A percentile compares a stretch with the other conserved stretches of the same genome.
phyloP scores from a whole-genome alignment of 2,888 invertebrate species.

The Ceriagrion tenellum region DNA sequence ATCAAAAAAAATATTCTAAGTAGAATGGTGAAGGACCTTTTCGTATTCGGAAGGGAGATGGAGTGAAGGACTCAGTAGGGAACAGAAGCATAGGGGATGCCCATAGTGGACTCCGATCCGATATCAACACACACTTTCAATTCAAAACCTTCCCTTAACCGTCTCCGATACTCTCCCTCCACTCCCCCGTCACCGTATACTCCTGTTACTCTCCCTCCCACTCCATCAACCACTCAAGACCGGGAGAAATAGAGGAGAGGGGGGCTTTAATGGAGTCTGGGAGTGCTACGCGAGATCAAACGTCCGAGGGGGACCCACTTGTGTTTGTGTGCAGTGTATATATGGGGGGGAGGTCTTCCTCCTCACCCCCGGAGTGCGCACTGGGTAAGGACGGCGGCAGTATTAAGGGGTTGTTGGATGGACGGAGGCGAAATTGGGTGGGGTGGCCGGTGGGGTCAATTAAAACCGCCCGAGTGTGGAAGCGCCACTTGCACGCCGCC shows the following conservation, averaged over 20 bases:
- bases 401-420: background rate
- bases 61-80: background rate
- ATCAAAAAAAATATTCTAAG: background rate
- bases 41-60: background rate
- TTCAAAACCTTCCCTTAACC: background rate
- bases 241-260: constrained; percentile 56
- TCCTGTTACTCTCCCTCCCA: background rate
- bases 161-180: background rate
- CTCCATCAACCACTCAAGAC: constrained; percentile 34
- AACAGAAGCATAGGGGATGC: background rate
- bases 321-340: background rate
- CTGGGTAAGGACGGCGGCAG: background rate
- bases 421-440: background rate
- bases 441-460: background rate
- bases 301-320: background rate
- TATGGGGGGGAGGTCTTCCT: background rate
- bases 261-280: constrained; percentile 53
- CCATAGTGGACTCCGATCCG: background rate
- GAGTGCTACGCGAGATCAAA: constrained; percentile 43
- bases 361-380: background rate
- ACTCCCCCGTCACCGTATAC: background rate
- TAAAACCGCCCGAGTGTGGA: constrained; percentile 20
- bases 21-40: background rate
- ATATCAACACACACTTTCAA: constrained; percentile 22
- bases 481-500: constrained; percentile 39